A percentile compares a stretch with the other conserved stretches of the same genome.
Evolutionary conservation across 2,113 vertebrate species (phyloP).

Genomic region (Odobenus rosmarus): DNA sequence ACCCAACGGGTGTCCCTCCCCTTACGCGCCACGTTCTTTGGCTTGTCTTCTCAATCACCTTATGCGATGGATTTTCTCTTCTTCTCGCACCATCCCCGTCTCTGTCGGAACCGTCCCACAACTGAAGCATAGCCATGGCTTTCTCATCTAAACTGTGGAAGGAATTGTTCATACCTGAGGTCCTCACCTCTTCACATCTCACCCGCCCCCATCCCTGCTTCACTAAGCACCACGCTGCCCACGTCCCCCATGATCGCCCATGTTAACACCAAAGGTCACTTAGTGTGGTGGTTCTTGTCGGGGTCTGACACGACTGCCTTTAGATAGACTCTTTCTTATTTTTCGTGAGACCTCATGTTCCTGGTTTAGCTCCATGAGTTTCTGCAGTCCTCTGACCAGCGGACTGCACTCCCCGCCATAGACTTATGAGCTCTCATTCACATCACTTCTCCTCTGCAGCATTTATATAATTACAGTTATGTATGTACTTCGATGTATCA

Average conservation of each 20-base stretch:
- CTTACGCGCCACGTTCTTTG: accelerated
- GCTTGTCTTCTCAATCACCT: neutral
- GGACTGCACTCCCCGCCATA: neutral
- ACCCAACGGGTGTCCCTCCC: neutral
- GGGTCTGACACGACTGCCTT: neutral
- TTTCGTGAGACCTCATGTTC: neutral
- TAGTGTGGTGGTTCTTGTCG: neutral
- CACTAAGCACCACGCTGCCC: neutral
- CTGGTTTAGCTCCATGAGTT: neutral
- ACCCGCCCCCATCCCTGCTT: neutral
- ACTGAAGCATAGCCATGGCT: neutral
- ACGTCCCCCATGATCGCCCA: no score
- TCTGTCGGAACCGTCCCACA: neutral
- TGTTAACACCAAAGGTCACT: neutral
- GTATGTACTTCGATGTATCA: neutral
- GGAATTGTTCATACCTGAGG: no score
- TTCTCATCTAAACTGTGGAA: neutral
- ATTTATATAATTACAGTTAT: neutral
- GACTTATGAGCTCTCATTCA: neutral
- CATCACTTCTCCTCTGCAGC: neutral
- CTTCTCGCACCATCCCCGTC: neutral
- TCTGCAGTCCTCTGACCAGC: neutral
- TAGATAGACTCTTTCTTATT: neutral
- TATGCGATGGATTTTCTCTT: accelerated
- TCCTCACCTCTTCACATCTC: neutral